Conservation (phyloP, 2,888 invertebrate species). For the Antitype chi region DNA sequence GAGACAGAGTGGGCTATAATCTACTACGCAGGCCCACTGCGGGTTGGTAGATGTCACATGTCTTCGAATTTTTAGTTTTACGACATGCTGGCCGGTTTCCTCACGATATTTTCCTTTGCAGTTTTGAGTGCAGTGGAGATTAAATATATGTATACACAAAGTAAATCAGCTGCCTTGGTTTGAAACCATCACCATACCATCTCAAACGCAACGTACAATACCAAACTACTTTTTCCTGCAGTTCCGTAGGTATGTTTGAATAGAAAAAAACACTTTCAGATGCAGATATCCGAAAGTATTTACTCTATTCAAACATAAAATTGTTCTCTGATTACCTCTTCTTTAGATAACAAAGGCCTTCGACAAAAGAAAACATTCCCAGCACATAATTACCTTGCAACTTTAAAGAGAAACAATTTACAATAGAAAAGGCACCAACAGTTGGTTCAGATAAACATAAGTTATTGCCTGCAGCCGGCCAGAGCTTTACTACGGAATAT, state of each 20-base stretch:
- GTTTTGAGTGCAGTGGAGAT: too few species aligned
- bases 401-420: conserved; percentile 9
- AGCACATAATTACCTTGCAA: conserved; percentile 15
- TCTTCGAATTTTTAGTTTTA: too few species aligned
- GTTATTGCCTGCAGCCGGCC: conserved; percentile 44
- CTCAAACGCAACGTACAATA: background rate
- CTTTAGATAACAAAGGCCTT: too few species aligned
- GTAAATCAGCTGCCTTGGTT: too few species aligned
- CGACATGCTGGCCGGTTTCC: too few species aligned
- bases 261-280: too few species aligned
- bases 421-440: conserved; percentile 57
- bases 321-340: background rate
- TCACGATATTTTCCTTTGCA: too few species aligned
- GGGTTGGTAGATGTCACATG: too few species aligned
- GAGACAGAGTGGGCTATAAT: too few species aligned
- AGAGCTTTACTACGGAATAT: conserved; percentile 38
- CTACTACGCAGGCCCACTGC: too few species aligned
- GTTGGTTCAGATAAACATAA: conserved; percentile 55
- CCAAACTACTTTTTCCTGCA: background rate
- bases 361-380: background rate
- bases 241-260: background rate
- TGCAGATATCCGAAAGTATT: background rate
- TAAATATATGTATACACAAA: too few species aligned
- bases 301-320: background rate
- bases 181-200: too few species aligned